Evolutionary conservation across 2,113 vertebrate species (phyloP), one percentile per base, ranked within the genome.

Genomic region (Casuarius casuarius): DNA sequence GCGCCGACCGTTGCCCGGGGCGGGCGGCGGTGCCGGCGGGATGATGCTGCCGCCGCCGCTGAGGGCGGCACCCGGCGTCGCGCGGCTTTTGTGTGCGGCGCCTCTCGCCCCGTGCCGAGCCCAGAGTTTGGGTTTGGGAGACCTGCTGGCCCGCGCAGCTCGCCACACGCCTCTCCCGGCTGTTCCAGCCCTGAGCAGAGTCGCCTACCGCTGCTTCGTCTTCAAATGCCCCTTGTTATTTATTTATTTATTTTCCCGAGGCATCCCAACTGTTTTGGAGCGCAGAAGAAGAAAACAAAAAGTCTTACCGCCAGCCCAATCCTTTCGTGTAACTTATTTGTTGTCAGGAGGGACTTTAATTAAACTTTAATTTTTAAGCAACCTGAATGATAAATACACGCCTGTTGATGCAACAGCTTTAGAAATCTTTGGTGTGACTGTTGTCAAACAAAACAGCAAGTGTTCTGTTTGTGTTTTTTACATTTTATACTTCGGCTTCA

Each of bases 401-500:
- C 3, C 46, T 90, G 51, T 56, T 61, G n/a, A 4, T 51, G 10
- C 33, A 59, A 1, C 3, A 29, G 58, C 74, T 65, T 63, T 40
- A 49, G 91, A 33, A 78, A 85, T 76, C 49, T 75, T 71, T 8
- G 71, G 0, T 15, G 7, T 7, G 66, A 40, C 21, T 11, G 31
- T 84, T 49, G 62, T 73, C 84, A 84, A 58, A 38, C 77, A 52
- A 38, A 89, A 5, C 66, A 44, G 58, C 48, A 8, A 29, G 59
- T 7, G 46, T 13, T 33, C 28, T 9, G 1, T 25, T 67, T 46
- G 78, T 62, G 59, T 35, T 70, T 38, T 62, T 44, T 58, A 9
- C 25, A 0, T 72, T 85, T 54, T 0, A 1, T 31, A 5, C 23
- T 0, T 16, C 14, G 44, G 15, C 63, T 68, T 20, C 48, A 3